A percentile compares a stretch with the other conserved stretches of the same genome.
Conservation (phyloP, 2,888 invertebrate genomes). For the Papilio protenor region DNA sequence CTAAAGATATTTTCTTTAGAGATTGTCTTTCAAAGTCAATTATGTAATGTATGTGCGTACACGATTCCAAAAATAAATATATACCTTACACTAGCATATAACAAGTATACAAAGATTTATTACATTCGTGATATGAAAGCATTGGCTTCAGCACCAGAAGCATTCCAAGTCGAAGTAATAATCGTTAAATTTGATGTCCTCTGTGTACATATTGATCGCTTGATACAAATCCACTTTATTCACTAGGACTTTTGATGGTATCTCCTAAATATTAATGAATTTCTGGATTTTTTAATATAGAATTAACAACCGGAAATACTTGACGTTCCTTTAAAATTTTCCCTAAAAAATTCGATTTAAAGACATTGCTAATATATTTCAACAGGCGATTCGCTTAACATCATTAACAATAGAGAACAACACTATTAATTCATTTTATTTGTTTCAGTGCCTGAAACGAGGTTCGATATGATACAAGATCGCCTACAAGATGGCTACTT, state of each 20-base stretch:
- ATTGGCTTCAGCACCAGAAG: conserved; percentile 56
- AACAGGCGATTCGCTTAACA: background rate
- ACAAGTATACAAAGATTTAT: conserved; percentile 49
- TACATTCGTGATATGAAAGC: conserved; percentile 65
- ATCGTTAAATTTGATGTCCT: conserved; percentile 56
- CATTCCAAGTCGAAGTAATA: conserved; percentile 47
- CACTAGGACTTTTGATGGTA: conserved; percentile 35
- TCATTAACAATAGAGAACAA: background rate
- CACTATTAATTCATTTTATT: background rate
- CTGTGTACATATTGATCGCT: conserved; percentile 47
- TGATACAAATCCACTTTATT: conserved; percentile 43
- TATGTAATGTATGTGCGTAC: background rate
- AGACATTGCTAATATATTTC: background rate
- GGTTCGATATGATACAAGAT: conserved; percentile 79
- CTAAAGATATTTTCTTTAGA: background rate
- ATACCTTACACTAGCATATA: background rate
- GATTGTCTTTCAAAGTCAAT: background rate
- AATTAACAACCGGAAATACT: background rate
- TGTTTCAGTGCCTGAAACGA: conserved; percentile 75
- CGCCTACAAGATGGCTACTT: conserved; percentile 75
- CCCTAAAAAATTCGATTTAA: background rate
- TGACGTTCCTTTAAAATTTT: background rate
- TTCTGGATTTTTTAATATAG: background rate
- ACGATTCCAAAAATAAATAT: background rate
- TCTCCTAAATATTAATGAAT: background rate